Evolutionary conservation across 2,888 invertebrate genomes (phyloP).

Genomic region (Cancer borealis): DNA sequence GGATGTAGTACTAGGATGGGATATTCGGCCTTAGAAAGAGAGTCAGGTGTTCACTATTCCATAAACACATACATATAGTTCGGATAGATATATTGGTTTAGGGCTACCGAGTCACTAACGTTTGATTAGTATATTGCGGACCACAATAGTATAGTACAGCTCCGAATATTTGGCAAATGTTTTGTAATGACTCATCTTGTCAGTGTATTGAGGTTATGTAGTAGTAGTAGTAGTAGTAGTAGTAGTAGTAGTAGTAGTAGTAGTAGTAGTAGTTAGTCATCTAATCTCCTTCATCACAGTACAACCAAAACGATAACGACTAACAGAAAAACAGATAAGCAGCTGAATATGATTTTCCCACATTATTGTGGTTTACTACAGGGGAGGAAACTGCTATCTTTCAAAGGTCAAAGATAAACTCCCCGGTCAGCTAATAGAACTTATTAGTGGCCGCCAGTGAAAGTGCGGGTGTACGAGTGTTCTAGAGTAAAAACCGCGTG

Average conservation of each 20-base stretch:
- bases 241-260: slow-evolving; percentile 6
- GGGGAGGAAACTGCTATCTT: slow-evolving; percentile 3
- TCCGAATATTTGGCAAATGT: neutral
- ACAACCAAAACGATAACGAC: neutral
- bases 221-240: slow-evolving; percentile 13
- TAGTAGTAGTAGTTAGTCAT: neutral
- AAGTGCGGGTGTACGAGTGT: neutral
- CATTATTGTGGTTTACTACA: neutral
- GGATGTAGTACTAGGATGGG: neutral
- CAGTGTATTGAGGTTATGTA: neutral
- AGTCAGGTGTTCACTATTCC: neutral
- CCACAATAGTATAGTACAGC: neutral
- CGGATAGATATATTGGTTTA: neutral
- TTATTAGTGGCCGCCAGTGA: neutral
- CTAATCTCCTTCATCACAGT: neutral
- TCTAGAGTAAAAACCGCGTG: too few relatives aligned
- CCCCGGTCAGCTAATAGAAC: neutral
- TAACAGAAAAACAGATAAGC: neutral
- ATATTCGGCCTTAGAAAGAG: neutral
- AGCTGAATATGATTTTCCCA: neutral
- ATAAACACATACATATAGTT: neutral
- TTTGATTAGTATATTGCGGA: neutral
- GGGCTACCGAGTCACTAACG: neutral
- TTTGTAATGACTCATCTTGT: neutral
- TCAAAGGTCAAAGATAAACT: neutral